Base-by-base conservation (phyloP, 2,888 invertebrate species). In the Trissolcus brochymenae region DNA sequence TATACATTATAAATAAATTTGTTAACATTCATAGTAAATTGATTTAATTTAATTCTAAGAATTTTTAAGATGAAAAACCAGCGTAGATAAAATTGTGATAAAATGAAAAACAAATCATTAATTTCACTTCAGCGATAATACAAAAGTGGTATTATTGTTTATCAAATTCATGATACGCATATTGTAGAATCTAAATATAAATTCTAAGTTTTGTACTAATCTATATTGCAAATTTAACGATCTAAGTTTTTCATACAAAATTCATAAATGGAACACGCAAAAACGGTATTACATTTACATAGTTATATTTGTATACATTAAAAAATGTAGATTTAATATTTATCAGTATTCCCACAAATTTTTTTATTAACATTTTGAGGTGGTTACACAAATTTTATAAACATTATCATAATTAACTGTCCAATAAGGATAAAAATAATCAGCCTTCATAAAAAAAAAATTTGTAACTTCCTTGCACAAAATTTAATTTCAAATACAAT, bases 1-100 rank as follows among this genome's bases (percentile, higher is more conserved):
- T 70, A 70, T 70, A 70, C 70, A 70, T 70, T 70, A 70, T 70
- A 70, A 70, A 70, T 70, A 70, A 41, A 55, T 60, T 61, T 62
- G 62, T 53, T 61, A 68, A 62, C 50, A 61, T 53, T 55, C 19
- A 41, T 70, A 61, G 49, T 11, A 70, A 55, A 62, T 68, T 55
- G 60, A 43, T 62, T 70, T 56, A 49, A 17, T 55, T 54, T 49
- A 9, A 16, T 55, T 35, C 21, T 41, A 14, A 68, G 61, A 29
- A 49, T 49, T 29, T 25, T 14, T 51, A 17, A 41, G 21, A 7
- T 25, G 55, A 9, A 7, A 51, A 16, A 21, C 60, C 14, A 35
- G 46, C 46, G 41, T 55, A 49, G 25, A 25, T 25, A 25, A 25
- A 25, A 25, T 19, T 14, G 43, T 9, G 9, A 53, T 49, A 25